Evolutionary conservation across 2,888 invertebrate species (phyloP), one percentile per base, ranked within the genome.

Genomic region (Graphium colonna): DNA sequence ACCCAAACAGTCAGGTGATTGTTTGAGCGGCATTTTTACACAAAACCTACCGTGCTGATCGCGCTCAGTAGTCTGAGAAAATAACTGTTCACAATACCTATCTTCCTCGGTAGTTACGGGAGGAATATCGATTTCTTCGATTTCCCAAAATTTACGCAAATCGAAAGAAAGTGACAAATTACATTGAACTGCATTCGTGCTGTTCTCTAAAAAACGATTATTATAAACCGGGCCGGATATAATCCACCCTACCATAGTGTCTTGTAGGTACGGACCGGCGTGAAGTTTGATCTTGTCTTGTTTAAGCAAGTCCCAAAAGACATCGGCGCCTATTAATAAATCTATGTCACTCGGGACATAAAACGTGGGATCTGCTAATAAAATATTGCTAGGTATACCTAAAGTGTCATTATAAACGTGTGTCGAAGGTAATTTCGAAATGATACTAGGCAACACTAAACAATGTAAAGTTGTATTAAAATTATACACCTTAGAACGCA

Each of bases 161-260:
- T n/a, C n/a, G n/a, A n/a, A n/a, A n/a, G n/a, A n/a, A n/a, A n/a
- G n/a, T n/a, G n/a, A n/a, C n/a, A 60, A 56, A 18, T 63, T 60
- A 54, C 62, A 63, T 0, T 50, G 51, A 28, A 58, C 18, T 17
- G 9, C 17, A n/a, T 12, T 17, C n/a, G n/a, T 18, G 12, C 9
- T 21, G 0, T 1, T 21, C 18, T 21, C 21, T 1, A n/a, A n/a
- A 21, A 21, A 21, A 21, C 21, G 21, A 21, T 40, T 31, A 1
- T 15, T 17, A 47, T 50, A 13, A 10, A 63, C 41, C 9, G 59
- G 52, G 8, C 63, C 64, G 0, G 63, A 57, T 2, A 67, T 42
- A 1, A 64, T 40, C 62, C 63, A 67, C 0, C 64, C 66, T 46
- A 64, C 44, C 13, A 51, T 33, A 4, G 64, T 60, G 31, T 63